Conservation (phyloP, 2,113 vertebrate species). For the Lutjanus erythropterus region DNA sequence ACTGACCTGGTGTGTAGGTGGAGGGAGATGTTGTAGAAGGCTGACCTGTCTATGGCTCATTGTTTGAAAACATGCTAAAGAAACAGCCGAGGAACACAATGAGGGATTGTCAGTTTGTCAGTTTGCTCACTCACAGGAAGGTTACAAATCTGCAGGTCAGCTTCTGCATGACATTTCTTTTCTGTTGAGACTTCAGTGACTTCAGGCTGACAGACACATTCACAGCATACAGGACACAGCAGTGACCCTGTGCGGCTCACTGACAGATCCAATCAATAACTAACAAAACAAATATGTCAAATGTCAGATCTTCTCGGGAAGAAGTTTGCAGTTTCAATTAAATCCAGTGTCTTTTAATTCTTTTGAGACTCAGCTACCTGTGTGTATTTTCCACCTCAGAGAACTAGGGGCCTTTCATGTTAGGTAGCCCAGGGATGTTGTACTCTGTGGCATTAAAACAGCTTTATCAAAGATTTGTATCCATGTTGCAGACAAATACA, state of each 20-base stretch:
- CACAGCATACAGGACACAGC: neutral
- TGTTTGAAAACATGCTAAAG: neutral
- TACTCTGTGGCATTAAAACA: slow-evolving; percentile 23
- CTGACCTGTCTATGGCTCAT: slow-evolving; percentile 8
- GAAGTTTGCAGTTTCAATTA: slow-evolving; percentile 9
- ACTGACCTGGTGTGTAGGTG: neutral
- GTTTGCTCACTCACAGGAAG: neutral
- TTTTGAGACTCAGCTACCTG: neutral
- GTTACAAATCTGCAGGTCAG: neutral
- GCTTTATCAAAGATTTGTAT: slow-evolving; percentile 16
- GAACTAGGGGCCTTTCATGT: slow-evolving; percentile 20
- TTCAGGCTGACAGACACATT: neutral
- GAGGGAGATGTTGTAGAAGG: neutral
- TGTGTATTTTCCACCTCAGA: slow-evolving; percentile 27
- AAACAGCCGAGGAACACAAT: neutral
- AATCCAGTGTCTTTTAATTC: slow-evolving; percentile 33
- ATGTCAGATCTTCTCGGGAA: slow-evolving; percentile 11
- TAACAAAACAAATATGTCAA: slow-evolving; percentile 3
- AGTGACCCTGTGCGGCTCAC: neutral
- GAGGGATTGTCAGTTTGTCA: neutral
- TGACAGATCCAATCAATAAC: slow-evolving; percentile 9
- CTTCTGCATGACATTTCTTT: neutral
- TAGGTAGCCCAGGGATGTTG: slow-evolving; percentile 19
- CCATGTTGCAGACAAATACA: neutral
- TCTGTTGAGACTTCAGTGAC: neutral